Base-by-base conservation (phyloP, 1,140 invertebrate genomes). In the Drosophila pandora region DNA sequence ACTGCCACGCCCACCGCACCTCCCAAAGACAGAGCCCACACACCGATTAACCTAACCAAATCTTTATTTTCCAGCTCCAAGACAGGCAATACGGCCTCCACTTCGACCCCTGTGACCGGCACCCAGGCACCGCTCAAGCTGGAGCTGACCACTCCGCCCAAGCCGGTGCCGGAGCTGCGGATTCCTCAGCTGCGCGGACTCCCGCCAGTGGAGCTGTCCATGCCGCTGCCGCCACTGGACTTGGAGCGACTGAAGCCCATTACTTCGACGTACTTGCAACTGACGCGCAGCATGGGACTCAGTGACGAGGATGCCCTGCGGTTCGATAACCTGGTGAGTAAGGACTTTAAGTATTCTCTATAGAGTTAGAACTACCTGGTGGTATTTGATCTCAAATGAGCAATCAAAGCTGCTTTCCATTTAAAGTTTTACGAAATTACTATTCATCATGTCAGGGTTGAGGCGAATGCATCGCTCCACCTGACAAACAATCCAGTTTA, bases 251-350 rank as follows among this genome's bases (percentile, higher is more conserved):
- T 95, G 79, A 94, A 97, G 68, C 96, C 96, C 9, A 97, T 97
- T 72, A 97, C 96, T 2, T 96, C 96, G 10, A 96, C 96, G 2
- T 97, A 97, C 91, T 92, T 97, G 90, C 97, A 96, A 90, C 95
- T 96, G 83, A 95, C 95, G 92, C 93, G 95, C 83, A 95, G 93
- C 78, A 92, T 95, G 91, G 93, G 94, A 28, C 92, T 93, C 53
- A 92, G 92, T 37, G 94, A 95, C 73, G 93, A 93, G 70, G 94
- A 95, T 41, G 93, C 94, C 1, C 76, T 94, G 78, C 93, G 94
- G 49, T 92, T 93, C 52, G 94, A 95, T 50, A 94, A 93, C 54
- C 72, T 92, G 91, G 91, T 92, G 71, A 92, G 91, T 92, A 91
- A 91, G 55, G 90, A 91, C 74, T 91, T 91, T 22, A 91, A 91